These are phyloP conservation scores for Mya arenaria DNA, from an alignment of 1,140 invertebrate species.

Conservation along the genomic window DNA sequence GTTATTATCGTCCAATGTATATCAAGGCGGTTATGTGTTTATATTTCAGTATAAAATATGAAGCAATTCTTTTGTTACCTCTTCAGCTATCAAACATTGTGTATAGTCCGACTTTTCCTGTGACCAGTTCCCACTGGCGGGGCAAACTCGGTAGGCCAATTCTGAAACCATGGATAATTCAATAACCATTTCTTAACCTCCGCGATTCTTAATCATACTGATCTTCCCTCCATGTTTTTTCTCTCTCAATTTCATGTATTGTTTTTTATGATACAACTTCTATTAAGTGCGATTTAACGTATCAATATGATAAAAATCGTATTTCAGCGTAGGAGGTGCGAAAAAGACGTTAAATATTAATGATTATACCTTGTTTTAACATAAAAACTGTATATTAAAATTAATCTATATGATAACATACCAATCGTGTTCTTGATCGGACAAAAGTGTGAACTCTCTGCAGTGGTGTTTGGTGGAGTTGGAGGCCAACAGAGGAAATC, in stretches of 20 bases:
- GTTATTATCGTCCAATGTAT: no score
- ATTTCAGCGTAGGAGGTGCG: neutral
- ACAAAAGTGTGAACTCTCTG: conserved; percentile 42
- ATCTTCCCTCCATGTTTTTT: neutral
- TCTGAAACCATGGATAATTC: no score
- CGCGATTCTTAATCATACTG: neutral
- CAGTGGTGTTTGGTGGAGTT: conserved; percentile 59
- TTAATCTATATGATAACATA: no score
- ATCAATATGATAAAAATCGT: neutral
- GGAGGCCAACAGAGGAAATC: conserved; percentile 58
- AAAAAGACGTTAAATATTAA: no score
- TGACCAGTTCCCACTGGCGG: conserved; percentile 59
- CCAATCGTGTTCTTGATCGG: conserved; percentile 13
- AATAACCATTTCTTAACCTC: no score
- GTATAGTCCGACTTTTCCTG: conserved; percentile 58
- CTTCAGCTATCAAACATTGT: conserved; percentile 51
- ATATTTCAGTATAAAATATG: no score
- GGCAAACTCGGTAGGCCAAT: conserved; percentile 56
- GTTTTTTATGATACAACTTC: neutral
- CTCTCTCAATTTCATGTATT: neutral
- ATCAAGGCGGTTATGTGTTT: no score
- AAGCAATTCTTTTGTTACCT: no score
- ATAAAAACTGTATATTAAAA: no score
- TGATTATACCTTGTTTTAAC: no score
- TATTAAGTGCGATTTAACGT: neutral